Evolutionary conservation across 2,888 invertebrate genomes (phyloP).

Genomic region (Leptinotarsa peninsularis): DNA sequence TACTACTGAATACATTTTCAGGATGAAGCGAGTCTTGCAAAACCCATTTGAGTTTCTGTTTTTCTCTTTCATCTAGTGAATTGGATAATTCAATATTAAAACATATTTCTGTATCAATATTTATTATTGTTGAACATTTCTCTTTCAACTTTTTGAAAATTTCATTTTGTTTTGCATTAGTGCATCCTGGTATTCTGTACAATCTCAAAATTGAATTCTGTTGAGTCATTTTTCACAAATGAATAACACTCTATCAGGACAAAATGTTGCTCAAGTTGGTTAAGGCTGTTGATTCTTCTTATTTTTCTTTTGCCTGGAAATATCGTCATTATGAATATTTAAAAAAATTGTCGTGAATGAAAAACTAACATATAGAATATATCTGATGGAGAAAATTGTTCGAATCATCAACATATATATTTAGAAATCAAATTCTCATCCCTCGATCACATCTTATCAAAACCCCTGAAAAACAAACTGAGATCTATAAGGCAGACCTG

Average conservation of each 20-base stretch:
- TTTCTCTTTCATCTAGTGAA: conserved; percentile 72
- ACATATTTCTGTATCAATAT: conserved; percentile 80
- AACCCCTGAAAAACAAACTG: too few relatives aligned
- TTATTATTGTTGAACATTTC: conserved; percentile 66
- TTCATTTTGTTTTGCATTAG: conserved; percentile 71
- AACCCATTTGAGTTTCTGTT: conserved; percentile 80
- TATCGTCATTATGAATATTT: too few relatives aligned
- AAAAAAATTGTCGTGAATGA: too few relatives aligned
- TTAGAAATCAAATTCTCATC: too few relatives aligned
- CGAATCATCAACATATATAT: too few relatives aligned
- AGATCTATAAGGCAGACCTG: too few relatives aligned
- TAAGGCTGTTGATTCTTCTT: too few relatives aligned
- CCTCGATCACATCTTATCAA: too few relatives aligned
- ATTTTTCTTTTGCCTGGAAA: too few relatives aligned
- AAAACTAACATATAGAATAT: too few relatives aligned
- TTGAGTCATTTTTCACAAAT: conserved; percentile 42
- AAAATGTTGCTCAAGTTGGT: too few relatives aligned
- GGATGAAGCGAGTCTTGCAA: conserved; percentile 78
- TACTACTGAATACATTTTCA: conserved; percentile 70
- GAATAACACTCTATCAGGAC: background rate
- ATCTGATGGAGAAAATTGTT: too few relatives aligned
- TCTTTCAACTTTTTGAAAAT: conserved; percentile 70
- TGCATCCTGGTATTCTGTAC: conserved; percentile 74
- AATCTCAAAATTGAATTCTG: conserved; percentile 68
- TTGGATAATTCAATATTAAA: conserved; percentile 79